Evolutionary conservation across 2,888 invertebrate species (phyloP).

Genomic region (Glaucopsyche alexis): DNA sequence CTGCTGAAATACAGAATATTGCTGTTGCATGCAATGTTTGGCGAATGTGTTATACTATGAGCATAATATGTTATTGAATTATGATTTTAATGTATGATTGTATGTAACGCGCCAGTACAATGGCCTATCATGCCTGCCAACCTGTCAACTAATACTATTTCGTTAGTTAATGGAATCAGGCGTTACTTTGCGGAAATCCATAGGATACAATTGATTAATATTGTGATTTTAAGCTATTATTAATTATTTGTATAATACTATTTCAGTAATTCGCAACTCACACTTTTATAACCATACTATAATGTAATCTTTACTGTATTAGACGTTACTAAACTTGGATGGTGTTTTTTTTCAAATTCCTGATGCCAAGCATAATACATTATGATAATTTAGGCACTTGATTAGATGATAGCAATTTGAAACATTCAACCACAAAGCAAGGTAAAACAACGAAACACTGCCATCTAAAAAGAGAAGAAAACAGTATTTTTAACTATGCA

Average conservation of each 20-base stretch:
- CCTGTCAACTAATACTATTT: no score
- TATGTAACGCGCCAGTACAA: neutral
- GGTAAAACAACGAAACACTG: no score
- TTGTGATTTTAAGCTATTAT: no score
- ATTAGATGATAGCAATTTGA: no score
- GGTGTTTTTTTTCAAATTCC: constrained; percentile 32
- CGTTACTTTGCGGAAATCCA: no score
- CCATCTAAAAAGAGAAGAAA: no score
- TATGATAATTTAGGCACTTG: no score
- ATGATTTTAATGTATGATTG: neutral
- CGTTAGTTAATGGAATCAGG: no score
- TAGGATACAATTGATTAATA: no score
- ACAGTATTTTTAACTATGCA: no score
- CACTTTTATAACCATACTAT: neutral
- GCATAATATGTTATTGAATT: neutral
- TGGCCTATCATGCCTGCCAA: neutral
- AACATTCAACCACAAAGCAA: no score
- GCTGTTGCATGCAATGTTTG: neutral
- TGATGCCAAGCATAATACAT: neutral
- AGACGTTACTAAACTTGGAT: neutral
- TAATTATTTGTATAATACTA: no score
- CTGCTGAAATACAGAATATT: neutral
- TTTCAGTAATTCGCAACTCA: neutral
- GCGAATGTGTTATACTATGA: neutral
- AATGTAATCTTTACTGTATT: neutral